Evolutionary conservation across 2,113 vertebrate genomes (phyloP).

Genomic region (Muntiacus muntjak): DNA sequence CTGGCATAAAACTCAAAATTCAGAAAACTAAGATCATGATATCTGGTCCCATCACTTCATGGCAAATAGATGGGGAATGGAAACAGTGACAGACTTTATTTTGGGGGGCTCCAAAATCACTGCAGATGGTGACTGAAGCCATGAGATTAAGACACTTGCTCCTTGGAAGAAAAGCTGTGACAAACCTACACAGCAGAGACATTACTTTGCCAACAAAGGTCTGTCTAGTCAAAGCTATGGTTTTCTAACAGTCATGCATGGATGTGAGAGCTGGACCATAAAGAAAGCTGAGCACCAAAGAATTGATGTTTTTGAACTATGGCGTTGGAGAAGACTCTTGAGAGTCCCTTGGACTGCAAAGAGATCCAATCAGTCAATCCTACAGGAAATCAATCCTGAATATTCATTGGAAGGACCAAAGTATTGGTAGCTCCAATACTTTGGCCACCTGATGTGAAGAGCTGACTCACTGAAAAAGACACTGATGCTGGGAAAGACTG

Average conservation of each 20-base stretch:
- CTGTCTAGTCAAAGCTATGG: too few relatives aligned
- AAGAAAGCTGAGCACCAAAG: background rate
- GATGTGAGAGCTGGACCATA: background rate
- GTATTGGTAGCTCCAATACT: background rate
- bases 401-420: background rate
- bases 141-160: too few relatives aligned
- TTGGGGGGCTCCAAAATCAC: too few relatives aligned
- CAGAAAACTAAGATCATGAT: background rate
- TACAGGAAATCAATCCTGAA: background rate
- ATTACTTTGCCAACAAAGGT: too few relatives aligned
- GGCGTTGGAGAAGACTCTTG: background rate
- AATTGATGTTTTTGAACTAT: background rate
- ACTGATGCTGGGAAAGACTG: background rate
- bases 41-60: background rate
- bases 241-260: too few relatives aligned
- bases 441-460: background rate
- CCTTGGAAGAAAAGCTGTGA: too few relatives aligned
- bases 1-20: background rate
- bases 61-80: background rate
- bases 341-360: background rate
- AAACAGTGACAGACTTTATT: background rate
- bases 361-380: background rate
- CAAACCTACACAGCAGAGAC: too few relatives aligned
- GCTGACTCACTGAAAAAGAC: background rate
- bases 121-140: too few relatives aligned